A percentile compares a stretch with the other conserved stretches of the same genome.
phyloP scores from a whole-genome alignment of 2,888 invertebrate species.

The Spilarctia lutea region DNA sequence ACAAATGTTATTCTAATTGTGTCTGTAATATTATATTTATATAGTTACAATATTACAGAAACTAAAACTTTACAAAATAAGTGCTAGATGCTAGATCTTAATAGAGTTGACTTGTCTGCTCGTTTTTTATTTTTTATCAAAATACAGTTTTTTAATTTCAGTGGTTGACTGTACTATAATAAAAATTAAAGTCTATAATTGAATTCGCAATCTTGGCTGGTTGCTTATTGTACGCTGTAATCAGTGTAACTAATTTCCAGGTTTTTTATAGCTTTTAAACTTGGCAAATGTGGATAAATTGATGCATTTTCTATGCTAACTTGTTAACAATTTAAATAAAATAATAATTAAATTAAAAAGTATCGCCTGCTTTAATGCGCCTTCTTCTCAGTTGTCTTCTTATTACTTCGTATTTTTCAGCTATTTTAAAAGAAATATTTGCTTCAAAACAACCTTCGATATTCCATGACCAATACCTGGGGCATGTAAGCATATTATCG shows the following conservation, averaged over 20 bases:
- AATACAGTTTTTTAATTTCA: slow-evolving; percentile 12
- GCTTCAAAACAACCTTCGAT: too few relatives aligned
- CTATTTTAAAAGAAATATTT: too few relatives aligned
- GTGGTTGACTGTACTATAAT: slow-evolving; percentile 35
- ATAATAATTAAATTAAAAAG: too few relatives aligned
- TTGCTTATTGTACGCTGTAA: slow-evolving; percentile 49
- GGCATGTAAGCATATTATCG: too few relatives aligned
- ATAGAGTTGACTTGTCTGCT: background rate
- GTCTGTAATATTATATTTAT: background rate
- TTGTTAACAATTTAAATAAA: background rate
- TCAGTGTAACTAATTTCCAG: slow-evolving; percentile 37
- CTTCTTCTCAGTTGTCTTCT: too few relatives aligned
- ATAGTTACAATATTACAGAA: background rate
- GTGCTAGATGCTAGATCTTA: background rate
- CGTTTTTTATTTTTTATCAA: too few relatives aligned
- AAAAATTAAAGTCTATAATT: slow-evolving; percentile 62
- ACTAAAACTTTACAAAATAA: background rate
- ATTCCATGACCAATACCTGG: too few relatives aligned
- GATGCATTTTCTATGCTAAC: background rate
- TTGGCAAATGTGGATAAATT: background rate
- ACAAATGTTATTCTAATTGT: background rate
- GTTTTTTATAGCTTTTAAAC: slow-evolving; percentile 19
- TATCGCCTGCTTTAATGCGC: too few relatives aligned
- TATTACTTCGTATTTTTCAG: too few relatives aligned
- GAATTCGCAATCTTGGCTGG: slow-evolving; percentile 58